A percentile compares a stretch with the other conserved stretches of the same genome.
phyloP scores from a whole-genome alignment of 2,113 vertebrate genomes.

The Tretioscincus oriximinensis region DNA sequence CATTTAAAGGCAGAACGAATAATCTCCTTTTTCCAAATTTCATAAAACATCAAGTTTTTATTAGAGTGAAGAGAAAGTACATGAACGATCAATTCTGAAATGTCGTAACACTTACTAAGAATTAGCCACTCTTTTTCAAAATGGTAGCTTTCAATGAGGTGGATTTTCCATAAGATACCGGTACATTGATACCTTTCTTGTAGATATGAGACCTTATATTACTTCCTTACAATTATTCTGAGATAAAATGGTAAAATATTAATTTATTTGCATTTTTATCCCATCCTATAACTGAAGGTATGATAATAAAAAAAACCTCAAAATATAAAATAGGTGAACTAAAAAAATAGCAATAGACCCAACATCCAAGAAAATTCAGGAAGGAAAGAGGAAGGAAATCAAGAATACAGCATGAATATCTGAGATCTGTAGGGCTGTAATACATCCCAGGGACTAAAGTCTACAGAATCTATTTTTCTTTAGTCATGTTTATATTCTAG shows the following conservation, averaged over 20 bases:
- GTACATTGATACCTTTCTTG: not conserved
- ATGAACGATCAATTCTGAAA: too few relatives aligned
- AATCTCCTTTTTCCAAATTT: too few relatives aligned
- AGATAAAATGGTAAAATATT: not conserved
- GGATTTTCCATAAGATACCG: not conserved
- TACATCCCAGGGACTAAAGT: not conserved
- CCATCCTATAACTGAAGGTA: too few relatives aligned
- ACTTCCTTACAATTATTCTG: not conserved
- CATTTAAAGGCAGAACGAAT: too few relatives aligned
- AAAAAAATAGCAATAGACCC: too few relatives aligned
- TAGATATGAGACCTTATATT: not conserved
- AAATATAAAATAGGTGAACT: too few relatives aligned
- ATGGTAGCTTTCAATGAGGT: not conserved
- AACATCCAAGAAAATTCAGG: not conserved
- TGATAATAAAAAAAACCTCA: too few relatives aligned
- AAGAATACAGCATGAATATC: not conserved
- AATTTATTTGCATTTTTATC: not conserved
- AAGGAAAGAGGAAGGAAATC: not conserved
- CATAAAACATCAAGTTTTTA: too few relatives aligned
- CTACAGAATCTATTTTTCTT: not conserved
- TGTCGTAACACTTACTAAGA: not conserved
- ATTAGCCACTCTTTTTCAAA: not conserved
- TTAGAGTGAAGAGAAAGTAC: too few relatives aligned
- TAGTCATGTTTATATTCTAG: too few relatives aligned
- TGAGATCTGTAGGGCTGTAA: not conserved